These are phyloP conservation scores for human DNA, from an alignment of 2,113 vertebrate species.

Conservation along the genomic window GRCh38 chr14:70045001-70045500, in stretches of 20 bases:
- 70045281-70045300: neutral
- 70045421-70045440: slow-evolving; percentile 82
- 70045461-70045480: slow-evolving; percentile 49
- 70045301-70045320: neutral
- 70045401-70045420: slow-evolving; percentile 78
- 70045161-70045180: neutral
- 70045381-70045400: neutral
- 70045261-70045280: slow-evolving; percentile 36
- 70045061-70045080: slow-evolving; percentile 69
- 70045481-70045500: neutral
- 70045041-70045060: slow-evolving; percentile 61
- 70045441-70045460: neutral
- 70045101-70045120: slow-evolving; percentile 88
- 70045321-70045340: neutral
- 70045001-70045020: slow-evolving; percentile 11
- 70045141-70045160: neutral
- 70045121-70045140: slow-evolving; percentile 80
- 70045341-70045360: neutral
- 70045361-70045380: neutral
- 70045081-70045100: slow-evolving; percentile 86
- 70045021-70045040: neutral
- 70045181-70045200: neutral
- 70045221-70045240: slow-evolving; percentile 71
- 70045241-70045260: slow-evolving; percentile 82
- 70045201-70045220: slow-evolving; percentile 35